Conservation (phyloP, 1,140 invertebrate species). For the Ditylenchus dipsaci region DNA sequence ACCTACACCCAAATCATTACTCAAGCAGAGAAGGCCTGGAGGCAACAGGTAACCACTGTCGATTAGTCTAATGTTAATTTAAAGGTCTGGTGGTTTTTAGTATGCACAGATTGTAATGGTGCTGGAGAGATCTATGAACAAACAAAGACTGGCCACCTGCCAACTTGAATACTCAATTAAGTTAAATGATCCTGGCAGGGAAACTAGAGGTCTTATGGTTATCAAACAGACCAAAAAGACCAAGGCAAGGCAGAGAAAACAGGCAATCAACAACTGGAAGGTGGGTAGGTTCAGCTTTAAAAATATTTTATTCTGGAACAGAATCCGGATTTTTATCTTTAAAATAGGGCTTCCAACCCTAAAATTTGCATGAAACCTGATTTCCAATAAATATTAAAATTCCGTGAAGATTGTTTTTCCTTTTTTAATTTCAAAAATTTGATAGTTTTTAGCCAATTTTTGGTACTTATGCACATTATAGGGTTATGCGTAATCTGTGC, state of each 20-base stretch:
- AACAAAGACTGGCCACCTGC: slow-evolving; percentile 79
- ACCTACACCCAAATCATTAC: slow-evolving; percentile 74
- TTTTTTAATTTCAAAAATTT: background rate
- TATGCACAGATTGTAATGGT: slow-evolving; percentile 98
- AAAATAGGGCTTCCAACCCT: background rate
- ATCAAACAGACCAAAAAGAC: slow-evolving; percentile 96
- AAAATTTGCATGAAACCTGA: background rate
- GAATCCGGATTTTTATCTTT: background rate
- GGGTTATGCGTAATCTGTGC: too few relatives aligned
- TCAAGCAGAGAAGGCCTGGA: slow-evolving; percentile 95
- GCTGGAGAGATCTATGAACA: slow-evolving; percentile 81
- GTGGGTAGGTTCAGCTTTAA: too few relatives aligned
- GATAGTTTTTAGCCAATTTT: too few relatives aligned
- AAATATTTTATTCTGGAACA: too few relatives aligned
- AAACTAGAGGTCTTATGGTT: slow-evolving; percentile 80
- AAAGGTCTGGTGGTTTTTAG: slow-evolving; percentile 64
- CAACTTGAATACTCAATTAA: slow-evolving; percentile 91
- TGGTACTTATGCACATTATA: too few relatives aligned
- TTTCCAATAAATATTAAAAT: background rate
- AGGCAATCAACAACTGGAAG: slow-evolving; percentile 95
- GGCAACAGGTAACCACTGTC: slow-evolving; percentile 76
- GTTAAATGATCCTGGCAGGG: slow-evolving; percentile 66
- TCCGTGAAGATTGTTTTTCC: background rate
- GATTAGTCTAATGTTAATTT: background rate
- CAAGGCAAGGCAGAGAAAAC: slow-evolving; percentile 86